These are phyloP conservation scores for Sus scrofa DNA, from an alignment of 2,113 vertebrate species.

Conservation along the genomic window T2T-Sscrofa CM000814.6:147271001-147271500, in stretches of 20 bases:
- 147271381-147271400: not conserved
- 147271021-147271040: not conserved
- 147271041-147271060: not conserved
- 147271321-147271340: not conserved
- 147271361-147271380: not conserved
- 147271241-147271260: not conserved
- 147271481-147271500: too few species aligned
- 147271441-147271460: too few species aligned
- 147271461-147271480: too few species aligned
- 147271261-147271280: not conserved
- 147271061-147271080: not conserved
- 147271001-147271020: not conserved
- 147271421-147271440: too few species aligned
- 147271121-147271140: not conserved
- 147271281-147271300: not conserved
- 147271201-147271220: not conserved
- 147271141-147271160: not conserved
- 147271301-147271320: not conserved
- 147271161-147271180: not conserved
- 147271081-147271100: not conserved
- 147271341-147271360: too few species aligned
- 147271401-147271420: too few species aligned
- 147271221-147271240: not conserved
- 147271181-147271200: not conserved
- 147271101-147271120: not conserved